Evolutionary conservation across 2,797 vertebrate genomes (phyloP), one percentile per base, ranked within the genome.

Genomic region (Spea hammondii): DNA sequence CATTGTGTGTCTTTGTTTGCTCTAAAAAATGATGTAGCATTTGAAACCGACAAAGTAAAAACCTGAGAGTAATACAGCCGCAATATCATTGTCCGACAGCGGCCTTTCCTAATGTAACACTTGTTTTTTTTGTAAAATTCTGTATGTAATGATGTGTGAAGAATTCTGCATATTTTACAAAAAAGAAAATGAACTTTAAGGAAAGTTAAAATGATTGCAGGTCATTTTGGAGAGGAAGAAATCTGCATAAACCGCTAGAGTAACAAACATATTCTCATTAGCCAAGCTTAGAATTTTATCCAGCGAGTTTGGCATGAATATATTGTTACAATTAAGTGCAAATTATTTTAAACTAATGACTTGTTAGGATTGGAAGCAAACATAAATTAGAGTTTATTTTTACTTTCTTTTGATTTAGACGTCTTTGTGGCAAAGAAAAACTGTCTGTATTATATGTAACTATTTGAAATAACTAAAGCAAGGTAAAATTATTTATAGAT

Each of bases 181-280:
- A 68, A 60, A 10, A 46, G 64, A 12, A 44, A 70, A 11, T 32
- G 17, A 59, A 69, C 47, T 48, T 57, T 59, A 65, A 66, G 53
- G 59, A 60, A 45, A 71, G 57, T 48, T 71, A 45, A n/a, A 65
- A 12, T 53, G 49, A 65, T 55, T 47, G 12, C 51, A 32, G 59
- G 57, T 54, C 47, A 70, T n/a, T 71, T 64, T 5, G 54, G 59
- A 62, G 14, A 70, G 64, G 10, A n/a, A 5, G 44, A 70, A 47
- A 59, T 72, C 44, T 57, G 54, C 32, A 59, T 72, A 72, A 72
- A 72, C n/a, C 12, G 54, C 44, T 11, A 46, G 6, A 45, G 70
- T 57, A 59, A n/a, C 59, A 57, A 72, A 46, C 70, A 72, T 44
- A 72, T 45, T 57, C 70, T 72, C 70, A 72, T 72, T 72, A 72